phyloP scores from a whole-genome alignment of 2,888 invertebrate genomes.

The Dichetophora obliterata region DNA sequence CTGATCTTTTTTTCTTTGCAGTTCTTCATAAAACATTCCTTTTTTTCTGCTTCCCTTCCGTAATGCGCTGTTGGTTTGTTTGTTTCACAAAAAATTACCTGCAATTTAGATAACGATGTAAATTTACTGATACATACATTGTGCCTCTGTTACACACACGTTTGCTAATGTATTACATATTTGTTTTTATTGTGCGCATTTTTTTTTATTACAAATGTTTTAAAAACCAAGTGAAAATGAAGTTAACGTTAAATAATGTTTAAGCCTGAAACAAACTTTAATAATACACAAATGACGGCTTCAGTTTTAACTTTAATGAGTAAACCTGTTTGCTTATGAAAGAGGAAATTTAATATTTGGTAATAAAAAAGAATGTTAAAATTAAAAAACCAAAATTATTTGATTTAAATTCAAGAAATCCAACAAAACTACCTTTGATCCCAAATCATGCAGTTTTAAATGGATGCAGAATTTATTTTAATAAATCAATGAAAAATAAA shows the following conservation, averaged over 20 bases:
- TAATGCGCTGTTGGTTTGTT: slow-evolving; percentile 15
- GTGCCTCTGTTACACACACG: background rate
- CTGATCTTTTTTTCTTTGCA: background rate
- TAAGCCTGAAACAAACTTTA: no score
- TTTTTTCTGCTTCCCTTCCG: background rate
- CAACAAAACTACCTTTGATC: no score
- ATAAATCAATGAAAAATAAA: no score
- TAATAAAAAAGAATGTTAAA: no score
- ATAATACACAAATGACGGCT: background rate
- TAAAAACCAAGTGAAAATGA: background rate
- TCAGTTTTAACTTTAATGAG: background rate
- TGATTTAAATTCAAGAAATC: no score
- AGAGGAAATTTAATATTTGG: no score
- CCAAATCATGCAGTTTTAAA: no score
- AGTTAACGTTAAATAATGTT: background rate
- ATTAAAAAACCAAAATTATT: no score
- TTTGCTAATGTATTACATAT: background rate
- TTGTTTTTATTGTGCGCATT: background rate
- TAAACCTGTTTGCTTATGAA: background rate
- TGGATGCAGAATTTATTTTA: no score
- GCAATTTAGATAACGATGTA: slow-evolving; percentile 44
- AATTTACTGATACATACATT: slow-evolving; percentile 39
- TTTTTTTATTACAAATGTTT: no score
- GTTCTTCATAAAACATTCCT: background rate
- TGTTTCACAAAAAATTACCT: slow-evolving; percentile 41